Percentiles rank a stretch among this genome's conserved stretches.
Conservation (phyloP, 2,113 vertebrate genomes). For the Brachyhypopomus gauderio region DNA sequence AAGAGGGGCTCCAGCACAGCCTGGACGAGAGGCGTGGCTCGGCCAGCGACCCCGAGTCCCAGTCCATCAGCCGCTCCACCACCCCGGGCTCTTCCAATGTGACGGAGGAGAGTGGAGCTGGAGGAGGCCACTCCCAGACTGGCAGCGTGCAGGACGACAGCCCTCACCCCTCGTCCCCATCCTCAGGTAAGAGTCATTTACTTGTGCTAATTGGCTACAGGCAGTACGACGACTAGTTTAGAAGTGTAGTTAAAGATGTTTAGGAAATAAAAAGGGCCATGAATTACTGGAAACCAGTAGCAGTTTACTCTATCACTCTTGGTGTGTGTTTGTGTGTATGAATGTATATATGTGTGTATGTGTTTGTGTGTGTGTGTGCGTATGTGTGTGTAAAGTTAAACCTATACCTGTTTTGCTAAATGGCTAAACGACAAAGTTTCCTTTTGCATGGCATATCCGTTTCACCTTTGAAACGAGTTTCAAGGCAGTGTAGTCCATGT, state of each 20-base stretch:
- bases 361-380: no score
- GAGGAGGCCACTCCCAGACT: slow-evolving; percentile 92
- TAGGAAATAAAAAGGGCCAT: no score
- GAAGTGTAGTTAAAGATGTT: no score
- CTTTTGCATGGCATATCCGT: not conserved
- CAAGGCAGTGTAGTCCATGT: not conserved
- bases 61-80: slow-evolving; percentile 96
- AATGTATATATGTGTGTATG: no score
- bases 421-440: no score
- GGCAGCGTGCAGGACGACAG: slow-evolving; percentile 98
- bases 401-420: no score
- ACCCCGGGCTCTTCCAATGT: slow-evolving; percentile 96
- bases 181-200: slow-evolving; percentile 84
- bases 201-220: not conserved
- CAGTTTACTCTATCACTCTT: no score
- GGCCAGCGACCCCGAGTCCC: slow-evolving; percentile 96
- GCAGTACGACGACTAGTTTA: not conserved
- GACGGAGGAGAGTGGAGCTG: slow-evolving; percentile 93
- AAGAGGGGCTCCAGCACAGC: slow-evolving; percentile 82
- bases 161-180: slow-evolving; percentile 95
- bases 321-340: no score
- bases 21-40: slow-evolving; percentile 93
- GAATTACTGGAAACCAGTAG: no score
- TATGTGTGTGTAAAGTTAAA: no score
- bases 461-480: not conserved